A percentile compares a stretch with the other conserved stretches of the same genome.
Conservation (phyloP, 2,113 vertebrate genomes). For the Callocephalon fimbriatum region DNA sequence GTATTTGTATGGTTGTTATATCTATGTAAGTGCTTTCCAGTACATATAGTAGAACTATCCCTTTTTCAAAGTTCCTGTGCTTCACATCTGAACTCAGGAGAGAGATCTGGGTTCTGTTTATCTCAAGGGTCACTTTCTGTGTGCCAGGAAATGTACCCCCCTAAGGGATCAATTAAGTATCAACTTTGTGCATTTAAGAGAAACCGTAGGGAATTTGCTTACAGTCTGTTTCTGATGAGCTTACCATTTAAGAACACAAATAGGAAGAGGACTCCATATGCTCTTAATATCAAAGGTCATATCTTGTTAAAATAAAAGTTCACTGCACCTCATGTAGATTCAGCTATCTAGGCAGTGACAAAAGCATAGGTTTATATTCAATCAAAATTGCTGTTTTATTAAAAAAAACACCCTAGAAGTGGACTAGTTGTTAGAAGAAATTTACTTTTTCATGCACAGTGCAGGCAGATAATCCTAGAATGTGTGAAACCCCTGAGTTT, state of each 20-base stretch:
- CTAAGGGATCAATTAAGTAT: background rate
- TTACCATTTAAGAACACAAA: background rate
- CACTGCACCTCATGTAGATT: background rate
- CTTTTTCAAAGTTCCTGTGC: background rate
- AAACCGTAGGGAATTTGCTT: background rate
- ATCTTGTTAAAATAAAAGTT: background rate
- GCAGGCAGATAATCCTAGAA: background rate
- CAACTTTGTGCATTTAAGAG: background rate
- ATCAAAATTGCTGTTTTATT: background rate
- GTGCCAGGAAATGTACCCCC: background rate
- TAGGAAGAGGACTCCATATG: background rate
- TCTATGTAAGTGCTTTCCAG: background rate
- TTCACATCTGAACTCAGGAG: background rate
- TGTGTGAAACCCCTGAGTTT: background rate
- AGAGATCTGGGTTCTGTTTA: background rate
- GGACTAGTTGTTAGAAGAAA: background rate
- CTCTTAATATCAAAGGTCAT: background rate
- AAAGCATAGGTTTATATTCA: background rate
- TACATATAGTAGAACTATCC: background rate
- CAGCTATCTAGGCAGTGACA: background rate
- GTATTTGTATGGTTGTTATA: background rate
- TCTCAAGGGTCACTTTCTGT: background rate
- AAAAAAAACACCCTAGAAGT: background rate
- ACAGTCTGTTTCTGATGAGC: background rate
- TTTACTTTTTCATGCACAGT: background rate